These are phyloP conservation scores for Anableps anableps DNA, from an alignment of 2,797 vertebrate species.

Conservation along the genomic window DNA sequence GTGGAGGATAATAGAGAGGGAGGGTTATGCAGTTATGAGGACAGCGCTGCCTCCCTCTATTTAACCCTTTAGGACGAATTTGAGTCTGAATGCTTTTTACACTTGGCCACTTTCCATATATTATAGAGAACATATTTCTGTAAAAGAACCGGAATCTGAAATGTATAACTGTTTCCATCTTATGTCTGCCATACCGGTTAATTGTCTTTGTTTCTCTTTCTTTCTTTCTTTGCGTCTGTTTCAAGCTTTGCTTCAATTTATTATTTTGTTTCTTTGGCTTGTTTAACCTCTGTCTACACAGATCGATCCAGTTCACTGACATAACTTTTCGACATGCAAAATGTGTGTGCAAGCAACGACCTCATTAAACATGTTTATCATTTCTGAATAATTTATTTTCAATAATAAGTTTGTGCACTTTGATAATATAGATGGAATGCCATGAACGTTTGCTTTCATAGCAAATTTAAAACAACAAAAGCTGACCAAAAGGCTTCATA, in stretches of 20 bases:
- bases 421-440: background rate
- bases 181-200: too few species aligned
- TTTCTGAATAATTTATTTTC: background rate
- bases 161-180: background rate
- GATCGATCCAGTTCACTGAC: background rate
- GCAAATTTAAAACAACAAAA: background rate
- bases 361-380: background rate
- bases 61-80: conserved; percentile 48
- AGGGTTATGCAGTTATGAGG: conserved; percentile 49
- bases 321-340: background rate
- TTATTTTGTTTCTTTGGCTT: background rate
- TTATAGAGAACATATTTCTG: background rate
- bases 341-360: background rate
- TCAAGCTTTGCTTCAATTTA: background rate
- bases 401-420: background rate
- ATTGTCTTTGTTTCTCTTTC: background rate
- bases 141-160: background rate
- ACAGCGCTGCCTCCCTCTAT: conserved; percentile 32
- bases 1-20: conserved; percentile 55
- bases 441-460: background rate
- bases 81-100: background rate
- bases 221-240: background rate
- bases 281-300: background rate
- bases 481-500: background rate
- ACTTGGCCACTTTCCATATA: background rate